Evolutionary conservation across 2,113 vertebrate genomes (phyloP), one percentile per base, ranked within the genome.

Genomic region (Saimiri boliviensis): DNA sequence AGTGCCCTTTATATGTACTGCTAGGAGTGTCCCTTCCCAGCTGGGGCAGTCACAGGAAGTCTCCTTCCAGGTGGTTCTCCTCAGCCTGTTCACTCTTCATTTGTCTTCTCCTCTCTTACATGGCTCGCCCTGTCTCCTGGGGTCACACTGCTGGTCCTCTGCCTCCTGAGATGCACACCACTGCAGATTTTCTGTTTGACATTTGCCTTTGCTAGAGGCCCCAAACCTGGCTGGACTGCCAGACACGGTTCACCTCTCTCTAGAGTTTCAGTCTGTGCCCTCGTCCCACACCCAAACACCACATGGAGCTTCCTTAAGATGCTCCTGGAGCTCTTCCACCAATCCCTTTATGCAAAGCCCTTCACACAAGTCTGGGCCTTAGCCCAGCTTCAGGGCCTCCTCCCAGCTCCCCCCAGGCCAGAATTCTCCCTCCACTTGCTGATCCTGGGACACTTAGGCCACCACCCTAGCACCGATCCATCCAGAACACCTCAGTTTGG

Each of bases 21-120:
- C 23, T 40, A 17, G 7, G 56, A 71, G 10, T 3, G 35, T 8
- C 27, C 52, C 20, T 42, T 83, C 45, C n/a, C 23, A 76, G 25
- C n/a, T 23, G 20, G 14, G 3, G 13, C 5, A n/a, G 42, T 35
- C 45, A 9, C 35, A 30, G 32, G 47, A n/a, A 68, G 16, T 54
- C 79, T 45, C 35, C 63, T 10, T 20, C 58, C 19, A 17, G 77
- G 25, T 35, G 7, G 45, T 42, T 13, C 63, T 23, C 37, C 35
- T 3, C 86, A 71, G 79, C 37, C n/a, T 16, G 32, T 40, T 2
- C 35, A 9, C 70, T 54, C 17, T 23, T 19, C 32, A 14, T 70
- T 25, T 37, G 21, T 70, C 49, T 25, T 11, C 14, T 27, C 23
- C 19, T n/a, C 6, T 45, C 40, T 12, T 54, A 0, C 0, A 2